phyloP scores from a whole-genome alignment of 64 coral and sea anemone species.

The Montipora cactus region DNA sequence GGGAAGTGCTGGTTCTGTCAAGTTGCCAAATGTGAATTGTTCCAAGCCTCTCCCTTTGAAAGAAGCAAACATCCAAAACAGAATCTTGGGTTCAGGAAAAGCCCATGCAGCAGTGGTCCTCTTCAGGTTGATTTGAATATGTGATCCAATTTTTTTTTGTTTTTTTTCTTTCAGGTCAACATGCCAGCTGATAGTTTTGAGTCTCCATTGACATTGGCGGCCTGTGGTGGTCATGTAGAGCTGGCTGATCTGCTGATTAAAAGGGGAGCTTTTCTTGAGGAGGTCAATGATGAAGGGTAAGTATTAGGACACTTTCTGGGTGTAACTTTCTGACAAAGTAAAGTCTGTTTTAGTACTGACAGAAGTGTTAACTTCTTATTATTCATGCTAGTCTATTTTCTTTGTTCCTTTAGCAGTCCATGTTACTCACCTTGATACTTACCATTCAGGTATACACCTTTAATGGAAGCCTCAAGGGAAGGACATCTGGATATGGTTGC shows the following conservation, averaged over 20 bases:
- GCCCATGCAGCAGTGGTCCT: too few relatives aligned
- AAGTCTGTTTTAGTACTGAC: too few relatives aligned
- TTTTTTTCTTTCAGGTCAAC: conserved; percentile 76
- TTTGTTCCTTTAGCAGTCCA: background rate
- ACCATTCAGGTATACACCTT: conserved; percentile 86
- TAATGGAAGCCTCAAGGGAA: conserved; percentile 97
- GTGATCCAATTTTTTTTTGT: background rate
- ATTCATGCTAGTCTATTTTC: background rate
- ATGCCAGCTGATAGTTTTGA: conserved; percentile 99
- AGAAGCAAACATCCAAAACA: too few relatives aligned
- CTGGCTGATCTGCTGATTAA: conserved; percentile 94
- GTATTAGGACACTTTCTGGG: background rate
- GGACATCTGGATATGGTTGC: conserved; percentile 99
- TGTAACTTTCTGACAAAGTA: too few relatives aligned
- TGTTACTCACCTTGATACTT: background rate
- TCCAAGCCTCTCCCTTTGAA: too few relatives aligned
- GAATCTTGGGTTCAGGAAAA: too few relatives aligned
- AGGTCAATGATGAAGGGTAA: conserved; percentile 99
- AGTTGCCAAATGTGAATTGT: too few relatives aligned
- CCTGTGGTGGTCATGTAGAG: conserved; percentile 99
- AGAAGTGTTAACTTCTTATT: background rate
- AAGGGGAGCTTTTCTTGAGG: conserved; percentile 94
- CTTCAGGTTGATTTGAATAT: too few relatives aligned
- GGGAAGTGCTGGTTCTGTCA: too few relatives aligned
- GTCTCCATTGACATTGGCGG: conserved; percentile 94